A percentile compares a stretch with the other conserved stretches of the same genome.
Evolutionary conservation across 2,888 invertebrate genomes (phyloP).

Genomic region (Rhyacophila evoluta): DNA sequence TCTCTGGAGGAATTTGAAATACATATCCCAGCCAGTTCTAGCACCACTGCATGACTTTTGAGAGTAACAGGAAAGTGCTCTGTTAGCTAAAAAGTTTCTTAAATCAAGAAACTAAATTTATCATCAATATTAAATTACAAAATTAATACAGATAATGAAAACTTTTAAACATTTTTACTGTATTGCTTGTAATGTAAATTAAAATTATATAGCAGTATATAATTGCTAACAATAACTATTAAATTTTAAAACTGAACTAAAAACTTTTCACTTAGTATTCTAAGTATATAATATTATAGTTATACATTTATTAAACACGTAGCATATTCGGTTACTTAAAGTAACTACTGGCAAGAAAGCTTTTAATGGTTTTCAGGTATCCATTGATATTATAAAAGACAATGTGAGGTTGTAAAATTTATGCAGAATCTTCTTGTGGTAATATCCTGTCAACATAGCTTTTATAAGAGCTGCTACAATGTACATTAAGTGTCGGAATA

Average conservation of each 20-base stretch:
- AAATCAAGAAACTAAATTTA: too few relatives aligned
- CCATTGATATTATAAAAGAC: not conserved
- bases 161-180: too few relatives aligned
- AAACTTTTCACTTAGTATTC: not conserved
- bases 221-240: not conserved
- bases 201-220: too few relatives aligned
- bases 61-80: too few relatives aligned
- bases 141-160: too few relatives aligned
- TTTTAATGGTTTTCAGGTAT: not conserved
- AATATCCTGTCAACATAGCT: not conserved
- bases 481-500: not conserved
- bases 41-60: too few relatives aligned
- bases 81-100: too few relatives aligned
- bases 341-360: not conserved
- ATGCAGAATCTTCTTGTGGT: not conserved
- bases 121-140: too few relatives aligned
- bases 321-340: not conserved
- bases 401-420: not conserved
- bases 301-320: not conserved
- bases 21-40: too few relatives aligned
- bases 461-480: not conserved
- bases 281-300: not conserved
- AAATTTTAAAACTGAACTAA: not conserved
- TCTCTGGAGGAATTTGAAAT: too few relatives aligned
- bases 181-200: too few relatives aligned